phyloP scores from a whole-genome alignment of 2,113 vertebrate species.

The Mormyrus iriodes region DNA sequence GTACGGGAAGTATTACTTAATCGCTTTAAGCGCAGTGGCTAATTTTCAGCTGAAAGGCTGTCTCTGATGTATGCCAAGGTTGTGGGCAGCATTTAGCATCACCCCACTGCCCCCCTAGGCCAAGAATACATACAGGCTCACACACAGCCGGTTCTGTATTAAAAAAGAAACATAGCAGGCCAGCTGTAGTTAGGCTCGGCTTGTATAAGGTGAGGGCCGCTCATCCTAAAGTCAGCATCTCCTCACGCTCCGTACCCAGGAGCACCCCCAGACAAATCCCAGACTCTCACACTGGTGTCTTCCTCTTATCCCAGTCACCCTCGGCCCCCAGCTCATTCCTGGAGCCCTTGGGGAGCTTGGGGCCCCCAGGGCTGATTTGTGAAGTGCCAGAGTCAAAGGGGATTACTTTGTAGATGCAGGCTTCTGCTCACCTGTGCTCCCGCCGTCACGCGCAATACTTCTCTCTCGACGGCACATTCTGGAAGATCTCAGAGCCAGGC shows the following conservation, averaged over 20 bases:
- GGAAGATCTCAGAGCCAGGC: constrained; percentile 52
- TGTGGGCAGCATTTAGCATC: background rate
- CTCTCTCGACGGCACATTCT: constrained; percentile 52
- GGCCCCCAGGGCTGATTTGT: constrained; percentile 61
- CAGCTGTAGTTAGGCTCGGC: background rate
- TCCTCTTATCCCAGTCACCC: constrained; percentile 41
- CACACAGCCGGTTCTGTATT: background rate
- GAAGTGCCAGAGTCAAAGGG: constrained; percentile 64
- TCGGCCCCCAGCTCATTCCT: constrained; percentile 47
- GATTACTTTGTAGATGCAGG: constrained; percentile 60
- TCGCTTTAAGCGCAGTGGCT: constrained; percentile 57
- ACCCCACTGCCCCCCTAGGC: background rate
- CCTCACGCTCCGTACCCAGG: constrained; percentile 3
- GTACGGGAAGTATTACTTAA: constrained; percentile 75
- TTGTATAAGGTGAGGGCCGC: constrained; percentile 5
- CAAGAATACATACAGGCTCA: background rate
- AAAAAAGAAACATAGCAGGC: background rate
- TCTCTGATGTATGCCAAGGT: constrained; percentile 37
- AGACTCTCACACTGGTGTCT: constrained; percentile 40
- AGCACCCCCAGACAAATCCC: constrained; percentile 36
- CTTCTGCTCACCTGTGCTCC: constrained; percentile 60
- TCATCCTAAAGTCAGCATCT: constrained; percentile 7
- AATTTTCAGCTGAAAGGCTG: constrained; percentile 49
- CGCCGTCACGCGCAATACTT: constrained; percentile 51
- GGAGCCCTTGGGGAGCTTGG: constrained; percentile 51